A percentile compares a stretch with the other conserved stretches of the same genome.
These are phyloP conservation scores for Eupithecia vulgata DNA, from an alignment of 2,888 invertebrate species.

Conservation along the genomic window DNA sequence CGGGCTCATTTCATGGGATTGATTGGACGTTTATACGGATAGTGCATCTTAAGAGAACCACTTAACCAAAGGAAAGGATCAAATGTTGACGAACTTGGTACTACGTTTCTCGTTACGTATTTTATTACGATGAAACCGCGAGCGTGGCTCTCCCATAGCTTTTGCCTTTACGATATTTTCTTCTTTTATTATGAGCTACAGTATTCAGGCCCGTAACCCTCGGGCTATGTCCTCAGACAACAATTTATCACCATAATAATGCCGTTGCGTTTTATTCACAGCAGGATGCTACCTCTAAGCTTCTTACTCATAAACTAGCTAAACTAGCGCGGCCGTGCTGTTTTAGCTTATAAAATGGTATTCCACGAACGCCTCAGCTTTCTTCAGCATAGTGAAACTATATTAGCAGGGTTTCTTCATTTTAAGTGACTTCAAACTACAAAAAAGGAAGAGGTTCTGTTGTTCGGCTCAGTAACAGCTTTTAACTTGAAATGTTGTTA, in stretches of 20 bases:
- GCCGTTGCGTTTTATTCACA: constrained; percentile 26
- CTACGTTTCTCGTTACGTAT: constrained; percentile 14
- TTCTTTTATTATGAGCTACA: constrained; percentile 9
- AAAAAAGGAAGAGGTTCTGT: no score
- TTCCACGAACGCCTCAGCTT: not conserved
- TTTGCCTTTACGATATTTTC: constrained; percentile 14
- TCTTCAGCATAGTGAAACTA: not conserved
- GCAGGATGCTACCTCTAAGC: constrained; percentile 23
- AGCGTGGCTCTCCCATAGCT: constrained; percentile 12
- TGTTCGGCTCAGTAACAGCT: no score
- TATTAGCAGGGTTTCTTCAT: not conserved
- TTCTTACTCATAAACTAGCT: constrained; percentile 14
- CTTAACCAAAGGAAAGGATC: constrained; percentile 13
- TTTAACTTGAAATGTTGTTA: no score
- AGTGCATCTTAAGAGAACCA: constrained; percentile 14
- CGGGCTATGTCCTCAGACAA: constrained; percentile 17
- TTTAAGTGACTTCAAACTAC: not conserved
- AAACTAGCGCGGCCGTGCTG: not conserved
- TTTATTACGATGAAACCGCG: constrained; percentile 13
- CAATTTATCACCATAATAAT: constrained; percentile 26
- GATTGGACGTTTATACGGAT: constrained; percentile 16
- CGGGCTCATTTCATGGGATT: constrained; percentile 9
- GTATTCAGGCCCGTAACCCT: constrained; percentile 17
- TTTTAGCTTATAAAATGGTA: not conserved
- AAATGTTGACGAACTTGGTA: constrained; percentile 16